A percentile compares a stretch with the other conserved stretches of the same genome.
Evolutionary conservation across 2,113 vertebrate species (phyloP).

Genomic region (Solea solea): DNA sequence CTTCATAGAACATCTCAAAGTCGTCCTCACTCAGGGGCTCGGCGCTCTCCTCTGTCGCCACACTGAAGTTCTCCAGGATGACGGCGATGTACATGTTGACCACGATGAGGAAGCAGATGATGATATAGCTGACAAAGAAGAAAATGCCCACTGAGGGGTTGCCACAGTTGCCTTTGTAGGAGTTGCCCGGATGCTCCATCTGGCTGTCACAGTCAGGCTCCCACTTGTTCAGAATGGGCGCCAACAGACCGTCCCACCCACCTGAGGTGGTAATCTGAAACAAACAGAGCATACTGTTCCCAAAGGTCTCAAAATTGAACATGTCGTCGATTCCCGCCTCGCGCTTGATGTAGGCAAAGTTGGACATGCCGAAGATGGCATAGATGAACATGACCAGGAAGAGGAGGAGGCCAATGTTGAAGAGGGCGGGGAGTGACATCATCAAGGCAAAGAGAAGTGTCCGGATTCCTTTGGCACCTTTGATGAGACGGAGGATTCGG

Average conservation of each 20-base stretch:
- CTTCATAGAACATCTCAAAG: slow-evolving; percentile 98
- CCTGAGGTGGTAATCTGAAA: slow-evolving; percentile 96
- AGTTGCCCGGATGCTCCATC: slow-evolving; percentile 87
- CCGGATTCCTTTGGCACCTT: slow-evolving; percentile 96
- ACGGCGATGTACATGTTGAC: slow-evolving; percentile 99
- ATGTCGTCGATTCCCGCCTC: slow-evolving; percentile 94
- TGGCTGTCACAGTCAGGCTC: slow-evolving; percentile 89
- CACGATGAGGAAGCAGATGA: slow-evolving; percentile 97
- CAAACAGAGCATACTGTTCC: slow-evolving; percentile 96
- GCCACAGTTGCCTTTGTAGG: slow-evolving; percentile 89
- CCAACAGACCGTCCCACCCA: slow-evolving; percentile 88
- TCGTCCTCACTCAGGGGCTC: slow-evolving; percentile 95
- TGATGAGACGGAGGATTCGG: slow-evolving; percentile 95
- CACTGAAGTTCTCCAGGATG: slow-evolving; percentile 96
- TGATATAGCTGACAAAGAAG: slow-evolving; percentile 97
- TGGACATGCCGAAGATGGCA: slow-evolving; percentile 97
- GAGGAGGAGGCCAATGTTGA: slow-evolving; percentile 95
- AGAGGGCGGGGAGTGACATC: slow-evolving; percentile 97
- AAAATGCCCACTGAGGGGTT: slow-evolving; percentile 92
- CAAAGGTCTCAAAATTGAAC: slow-evolving; percentile 97
- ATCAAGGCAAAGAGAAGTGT: slow-evolving; percentile 96
- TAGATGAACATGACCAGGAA: slow-evolving; percentile 99
- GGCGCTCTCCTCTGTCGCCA: slow-evolving; percentile 94
- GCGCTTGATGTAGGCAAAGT: slow-evolving; percentile 93
- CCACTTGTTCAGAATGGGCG: slow-evolving; percentile 90